A percentile compares a stretch with the other conserved stretches of the same genome.
Conservation (phyloP, 1,140 invertebrate species). For the Cotesia vestalis region DNA sequence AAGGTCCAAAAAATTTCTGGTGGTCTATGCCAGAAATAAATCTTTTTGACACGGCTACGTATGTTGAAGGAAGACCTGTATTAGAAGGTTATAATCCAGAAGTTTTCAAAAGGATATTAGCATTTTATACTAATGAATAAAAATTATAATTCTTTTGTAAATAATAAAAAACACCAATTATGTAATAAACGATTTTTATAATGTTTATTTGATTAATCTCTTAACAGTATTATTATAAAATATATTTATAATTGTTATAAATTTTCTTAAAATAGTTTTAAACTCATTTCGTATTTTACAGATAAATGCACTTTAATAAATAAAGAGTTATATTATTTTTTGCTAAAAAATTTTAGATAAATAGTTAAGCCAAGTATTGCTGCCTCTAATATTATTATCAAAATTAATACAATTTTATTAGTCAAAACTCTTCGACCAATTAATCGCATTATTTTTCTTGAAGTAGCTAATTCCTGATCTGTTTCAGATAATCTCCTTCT, state of each 20-base stretch:
- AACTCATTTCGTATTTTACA: neutral
- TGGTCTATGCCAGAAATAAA: conserved; percentile 74
- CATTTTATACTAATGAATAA: conserved; percentile 75
- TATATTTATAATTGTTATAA: neutral
- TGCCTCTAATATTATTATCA: conserved; percentile 75
- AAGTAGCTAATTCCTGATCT: conserved; percentile 70
- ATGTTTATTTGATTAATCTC: too few relatives aligned
- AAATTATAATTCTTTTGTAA: conserved; percentile 19
- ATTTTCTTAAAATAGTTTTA: neutral
- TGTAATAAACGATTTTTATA: too few relatives aligned
- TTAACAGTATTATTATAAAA: conserved; percentile 13
- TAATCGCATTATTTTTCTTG: conserved; percentile 69
- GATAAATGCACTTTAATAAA: neutral
- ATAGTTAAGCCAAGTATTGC: conserved; percentile 69
- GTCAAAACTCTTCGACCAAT: conserved; percentile 73
- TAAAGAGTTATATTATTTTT: conserved; percentile 38
- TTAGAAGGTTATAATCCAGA: conserved; percentile 79
- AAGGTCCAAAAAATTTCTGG: conserved; percentile 81
- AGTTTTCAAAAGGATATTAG: conserved; percentile 79
- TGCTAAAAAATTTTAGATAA: conserved; percentile 69
- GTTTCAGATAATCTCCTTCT: conserved; percentile 71
- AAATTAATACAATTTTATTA: conserved; percentile 74
- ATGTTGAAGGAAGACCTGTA: conserved; percentile 71
- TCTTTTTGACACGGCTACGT: conserved; percentile 75
- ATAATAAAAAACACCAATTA: conserved; percentile 18